phyloP scores from a whole-genome alignment of 1,140 invertebrate species.

The Bombus breviceps region DNA sequence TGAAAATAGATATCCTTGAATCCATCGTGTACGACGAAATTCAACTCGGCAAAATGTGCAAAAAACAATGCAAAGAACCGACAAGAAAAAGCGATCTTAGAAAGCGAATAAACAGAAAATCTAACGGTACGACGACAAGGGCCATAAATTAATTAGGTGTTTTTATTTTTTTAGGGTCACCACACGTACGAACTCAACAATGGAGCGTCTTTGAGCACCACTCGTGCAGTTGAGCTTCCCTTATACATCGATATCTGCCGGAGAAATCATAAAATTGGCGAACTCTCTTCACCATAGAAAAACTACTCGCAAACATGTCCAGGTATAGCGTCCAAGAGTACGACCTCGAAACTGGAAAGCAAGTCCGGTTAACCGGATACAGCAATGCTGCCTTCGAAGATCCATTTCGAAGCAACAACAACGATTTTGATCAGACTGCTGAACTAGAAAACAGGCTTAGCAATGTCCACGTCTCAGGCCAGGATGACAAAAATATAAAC shows the following conservation, averaged over 20 bases:
- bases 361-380: conserved; percentile 76
- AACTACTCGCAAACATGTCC: conserved; percentile 69
- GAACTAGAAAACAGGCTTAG: conserved; percentile 66
- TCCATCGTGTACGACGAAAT: not conserved
- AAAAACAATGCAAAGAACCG: not conserved
- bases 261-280: conserved; percentile 10
- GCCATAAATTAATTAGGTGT: conserved; percentile 15
- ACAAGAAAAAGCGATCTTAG: not conserved
- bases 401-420: conserved; percentile 62
- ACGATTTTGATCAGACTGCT: conserved; percentile 43
- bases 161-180: conserved; percentile 53
- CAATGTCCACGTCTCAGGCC: conserved; percentile 46
- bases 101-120: conserved; percentile 6
- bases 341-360: conserved; percentile 69
- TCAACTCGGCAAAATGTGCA: not conserved
- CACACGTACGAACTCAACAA: conserved; percentile 17
- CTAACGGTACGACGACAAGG: not conserved
- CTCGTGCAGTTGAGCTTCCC: conserved; percentile 25
- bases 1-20: conserved; percentile 25
- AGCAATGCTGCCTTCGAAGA: conserved; percentile 67
- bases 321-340: conserved; percentile 75
- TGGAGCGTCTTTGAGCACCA: conserved; percentile 51
- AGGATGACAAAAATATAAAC: conserved; percentile 63
- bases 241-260: not conserved
- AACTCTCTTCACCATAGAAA: not conserved